A percentile compares a stretch with the other conserved stretches of the same genome.
Conservation (phyloP, 1,140 invertebrate species). For the Leptopilina boulardi region DNA sequence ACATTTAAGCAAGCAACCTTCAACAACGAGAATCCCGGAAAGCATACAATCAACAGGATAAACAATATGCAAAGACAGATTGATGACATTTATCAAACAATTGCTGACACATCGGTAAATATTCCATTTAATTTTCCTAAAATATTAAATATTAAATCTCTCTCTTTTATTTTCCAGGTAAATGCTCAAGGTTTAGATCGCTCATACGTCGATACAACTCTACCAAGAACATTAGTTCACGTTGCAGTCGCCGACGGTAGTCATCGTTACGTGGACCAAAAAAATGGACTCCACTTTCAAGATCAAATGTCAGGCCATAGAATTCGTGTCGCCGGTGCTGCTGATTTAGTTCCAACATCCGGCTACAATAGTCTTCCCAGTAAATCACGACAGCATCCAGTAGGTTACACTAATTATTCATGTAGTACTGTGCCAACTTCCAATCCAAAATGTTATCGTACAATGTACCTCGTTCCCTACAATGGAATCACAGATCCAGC, state of each 20-base stretch:
- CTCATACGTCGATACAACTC: constrained; percentile 62
- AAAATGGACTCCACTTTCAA: constrained; percentile 55
- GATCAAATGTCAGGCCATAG: constrained; percentile 54
- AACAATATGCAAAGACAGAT: constrained; percentile 71
- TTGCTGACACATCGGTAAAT: constrained; percentile 64
- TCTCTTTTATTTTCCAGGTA: constrained; percentile 29
- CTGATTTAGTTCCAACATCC: constrained; percentile 50
- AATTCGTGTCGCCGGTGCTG: constrained; percentile 60
- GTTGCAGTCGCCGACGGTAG: constrained; percentile 41
- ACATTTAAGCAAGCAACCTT: constrained; percentile 36
- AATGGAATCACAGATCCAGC: constrained; percentile 76
- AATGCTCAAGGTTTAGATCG: constrained; percentile 59
- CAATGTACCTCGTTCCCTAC: constrained; percentile 87
- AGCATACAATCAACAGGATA: constrained; percentile 68
- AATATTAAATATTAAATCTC: not conserved
- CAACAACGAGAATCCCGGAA: constrained; percentile 26
- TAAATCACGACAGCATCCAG: constrained; percentile 60
- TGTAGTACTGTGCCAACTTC: constrained; percentile 51
- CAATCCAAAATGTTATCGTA: constrained; percentile 73
- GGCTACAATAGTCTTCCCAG: constrained; percentile 57
- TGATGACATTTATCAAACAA: constrained; percentile 73
- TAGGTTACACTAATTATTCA: constrained; percentile 52
- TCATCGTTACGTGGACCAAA: constrained; percentile 56
- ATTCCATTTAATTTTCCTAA: not conserved
- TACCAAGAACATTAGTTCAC: constrained; percentile 54